Conservation (phyloP, 2,113 vertebrate genomes). For the Odocoileus virginianus region DNA sequence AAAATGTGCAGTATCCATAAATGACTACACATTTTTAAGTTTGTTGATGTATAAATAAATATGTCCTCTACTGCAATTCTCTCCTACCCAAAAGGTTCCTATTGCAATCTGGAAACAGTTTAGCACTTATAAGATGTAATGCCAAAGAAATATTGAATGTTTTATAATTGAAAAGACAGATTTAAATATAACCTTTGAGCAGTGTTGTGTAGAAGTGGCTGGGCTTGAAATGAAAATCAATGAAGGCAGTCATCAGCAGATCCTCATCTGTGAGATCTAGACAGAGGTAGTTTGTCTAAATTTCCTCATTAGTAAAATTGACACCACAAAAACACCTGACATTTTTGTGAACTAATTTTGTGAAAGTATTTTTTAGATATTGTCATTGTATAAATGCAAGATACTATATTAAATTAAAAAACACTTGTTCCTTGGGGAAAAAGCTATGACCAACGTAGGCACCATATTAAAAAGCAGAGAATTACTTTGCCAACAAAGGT, state of each 20-base stretch:
- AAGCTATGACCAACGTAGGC: neutral
- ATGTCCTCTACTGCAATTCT: neutral
- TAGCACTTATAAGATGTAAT: neutral
- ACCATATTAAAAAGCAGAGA: neutral
- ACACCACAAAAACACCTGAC: neutral
- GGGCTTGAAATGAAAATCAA: neutral
- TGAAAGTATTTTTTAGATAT: neutral
- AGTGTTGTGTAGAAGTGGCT: neutral
- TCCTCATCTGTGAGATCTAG: neutral
- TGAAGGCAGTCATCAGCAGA: neutral
- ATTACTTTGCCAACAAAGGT: too few relatives aligned
- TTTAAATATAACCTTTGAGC: neutral
- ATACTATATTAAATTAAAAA: neutral
- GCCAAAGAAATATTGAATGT: neutral
- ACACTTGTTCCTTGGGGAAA: neutral
- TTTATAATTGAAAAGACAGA: neutral
- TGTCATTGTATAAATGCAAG: neutral
- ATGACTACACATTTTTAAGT: neutral
- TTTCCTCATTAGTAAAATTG: neutral
- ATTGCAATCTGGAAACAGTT: neutral
- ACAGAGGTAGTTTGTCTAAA: neutral
- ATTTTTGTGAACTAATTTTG: neutral
- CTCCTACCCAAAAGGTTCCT: neutral
- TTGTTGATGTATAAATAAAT: slow-evolving; percentile 28
- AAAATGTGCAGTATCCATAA: neutral